These are phyloP conservation scores for western clawed frog (Xenopus tropicalis) DNA, from an alignment of 2,113 vertebrate genomes.

Conservation along the genomic window DNA sequence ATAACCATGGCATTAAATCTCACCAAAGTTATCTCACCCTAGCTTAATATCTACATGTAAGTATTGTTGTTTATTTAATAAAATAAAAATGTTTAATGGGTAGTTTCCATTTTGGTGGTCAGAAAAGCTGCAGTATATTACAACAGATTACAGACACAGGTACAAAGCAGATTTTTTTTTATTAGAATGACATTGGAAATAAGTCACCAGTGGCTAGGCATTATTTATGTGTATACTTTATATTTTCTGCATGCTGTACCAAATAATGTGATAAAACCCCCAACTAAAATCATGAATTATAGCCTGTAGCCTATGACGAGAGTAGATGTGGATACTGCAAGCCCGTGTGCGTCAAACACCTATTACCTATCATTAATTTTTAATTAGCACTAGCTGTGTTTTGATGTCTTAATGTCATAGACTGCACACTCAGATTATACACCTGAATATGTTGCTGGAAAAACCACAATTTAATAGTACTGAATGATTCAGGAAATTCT, in stretches of 20 bases:
- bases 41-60: no score
- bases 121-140: neutral
- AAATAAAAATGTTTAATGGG: no score
- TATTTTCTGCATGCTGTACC: neutral
- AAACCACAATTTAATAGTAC: neutral
- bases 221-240: neutral
- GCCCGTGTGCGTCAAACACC: constrained; percentile 12
- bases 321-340: neutral
- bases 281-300: neutral
- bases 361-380: constrained; percentile 35
- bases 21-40: no score
- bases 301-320: neutral
- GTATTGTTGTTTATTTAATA: no score
- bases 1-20: no score
- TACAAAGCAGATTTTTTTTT: no score
- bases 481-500: no score
- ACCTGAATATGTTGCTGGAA: neutral
- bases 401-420: constrained; percentile 3
- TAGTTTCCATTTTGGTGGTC: no score
- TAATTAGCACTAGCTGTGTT: constrained; percentile 14
- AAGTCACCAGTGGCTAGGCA: neutral
- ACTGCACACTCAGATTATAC: constrained; percentile 16
- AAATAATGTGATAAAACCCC: neutral
- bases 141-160: neutral
- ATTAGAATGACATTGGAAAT: neutral